Conservation (phyloP, 2,797 vertebrate species). For the Crypturellus tataupa region DNA sequence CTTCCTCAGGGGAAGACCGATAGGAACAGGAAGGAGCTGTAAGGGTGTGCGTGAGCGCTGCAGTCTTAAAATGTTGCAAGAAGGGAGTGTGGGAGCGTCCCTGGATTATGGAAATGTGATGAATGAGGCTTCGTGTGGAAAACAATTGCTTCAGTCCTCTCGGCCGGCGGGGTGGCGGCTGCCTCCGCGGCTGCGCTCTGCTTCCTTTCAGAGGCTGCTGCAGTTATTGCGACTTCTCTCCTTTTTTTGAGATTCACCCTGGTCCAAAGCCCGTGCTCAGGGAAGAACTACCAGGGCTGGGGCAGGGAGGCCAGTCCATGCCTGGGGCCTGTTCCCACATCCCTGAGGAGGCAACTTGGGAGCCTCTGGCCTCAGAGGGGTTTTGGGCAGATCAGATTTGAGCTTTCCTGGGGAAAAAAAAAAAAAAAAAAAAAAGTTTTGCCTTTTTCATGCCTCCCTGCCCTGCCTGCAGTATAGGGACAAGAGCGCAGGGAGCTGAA, state of each 20-base stretch:
- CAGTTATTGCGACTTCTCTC: neutral
- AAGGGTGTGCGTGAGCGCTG: neutral
- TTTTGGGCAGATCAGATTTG: neutral
- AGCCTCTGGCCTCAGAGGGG: neutral
- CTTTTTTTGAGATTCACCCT: neutral
- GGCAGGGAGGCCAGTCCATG: neutral
- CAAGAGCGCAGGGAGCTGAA: conserved; percentile 10
- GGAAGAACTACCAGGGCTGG: neutral
- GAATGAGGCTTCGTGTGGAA: conserved; percentile 22
- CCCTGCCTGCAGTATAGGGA: neutral
- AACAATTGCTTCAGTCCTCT: conserved; percentile 7
- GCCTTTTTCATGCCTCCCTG: neutral
- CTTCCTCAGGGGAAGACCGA: neutral
- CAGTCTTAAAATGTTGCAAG: conserved; percentile 1
- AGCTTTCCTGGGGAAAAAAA: neutral
- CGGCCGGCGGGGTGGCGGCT: neutral
- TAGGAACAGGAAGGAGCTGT: conserved; percentile 2
- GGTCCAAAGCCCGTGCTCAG: neutral
- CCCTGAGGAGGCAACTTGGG: neutral
- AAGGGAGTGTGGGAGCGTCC: conserved; percentile 10
- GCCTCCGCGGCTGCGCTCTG: neutral
- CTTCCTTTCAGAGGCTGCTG: neutral
- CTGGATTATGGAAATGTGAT: conserved; percentile 19
- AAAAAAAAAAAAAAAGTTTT: neutral
- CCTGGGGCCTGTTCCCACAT: fast-evolving